Percentiles rank a stretch among this genome's conserved stretches.
Evolutionary conservation across 2,797 vertebrate species (phyloP).

Genomic region (Melanotaenia pygmaea): DNA sequence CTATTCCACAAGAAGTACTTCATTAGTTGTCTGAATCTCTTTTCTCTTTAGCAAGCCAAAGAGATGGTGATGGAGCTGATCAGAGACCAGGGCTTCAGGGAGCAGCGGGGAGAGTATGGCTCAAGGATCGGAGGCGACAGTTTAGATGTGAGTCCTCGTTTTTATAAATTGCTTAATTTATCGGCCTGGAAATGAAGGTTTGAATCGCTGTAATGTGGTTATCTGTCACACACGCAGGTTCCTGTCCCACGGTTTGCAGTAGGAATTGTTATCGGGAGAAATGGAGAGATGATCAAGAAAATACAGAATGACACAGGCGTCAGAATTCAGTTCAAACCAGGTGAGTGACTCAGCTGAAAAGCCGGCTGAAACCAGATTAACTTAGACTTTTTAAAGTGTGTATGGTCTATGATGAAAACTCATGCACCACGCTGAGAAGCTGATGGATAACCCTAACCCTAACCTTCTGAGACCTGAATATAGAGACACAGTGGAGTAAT

Average conservation of each 20-base stretch:
- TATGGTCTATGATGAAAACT: constrained; percentile 67
- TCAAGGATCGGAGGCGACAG: constrained; percentile 91
- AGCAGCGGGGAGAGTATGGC: constrained; percentile 96
- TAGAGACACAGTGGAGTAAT: not conserved
- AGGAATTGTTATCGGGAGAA: constrained; percentile 98
- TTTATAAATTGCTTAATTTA: not conserved
- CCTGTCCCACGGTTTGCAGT: constrained; percentile 98
- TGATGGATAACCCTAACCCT: constrained; percentile 70
- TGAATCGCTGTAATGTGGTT: not conserved
- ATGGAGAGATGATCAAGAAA: constrained; percentile 99
- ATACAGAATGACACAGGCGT: constrained; percentile 99
- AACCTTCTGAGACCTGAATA: constrained; percentile 71
- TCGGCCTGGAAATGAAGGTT: accelerated
- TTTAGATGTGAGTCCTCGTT: constrained; percentile 91
- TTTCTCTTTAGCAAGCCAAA: constrained; percentile 92
- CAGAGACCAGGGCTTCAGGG: constrained; percentile 97
- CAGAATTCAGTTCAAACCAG: constrained; percentile 98
- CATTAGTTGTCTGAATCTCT: not conserved
- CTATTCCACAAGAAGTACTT: not conserved
- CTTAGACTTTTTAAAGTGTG: not conserved
- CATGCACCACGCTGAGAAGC: constrained; percentile 77
- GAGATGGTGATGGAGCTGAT: constrained; percentile 99
- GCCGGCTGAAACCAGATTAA: not conserved
- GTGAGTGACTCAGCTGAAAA: constrained; percentile 64
- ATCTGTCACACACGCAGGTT: constrained; percentile 80